Percentiles rank a stretch among this genome's conserved stretches.
Evolutionary conservation across 2,113 vertebrate species (phyloP).

Genomic region (Excalfactoria chinensis): DNA sequence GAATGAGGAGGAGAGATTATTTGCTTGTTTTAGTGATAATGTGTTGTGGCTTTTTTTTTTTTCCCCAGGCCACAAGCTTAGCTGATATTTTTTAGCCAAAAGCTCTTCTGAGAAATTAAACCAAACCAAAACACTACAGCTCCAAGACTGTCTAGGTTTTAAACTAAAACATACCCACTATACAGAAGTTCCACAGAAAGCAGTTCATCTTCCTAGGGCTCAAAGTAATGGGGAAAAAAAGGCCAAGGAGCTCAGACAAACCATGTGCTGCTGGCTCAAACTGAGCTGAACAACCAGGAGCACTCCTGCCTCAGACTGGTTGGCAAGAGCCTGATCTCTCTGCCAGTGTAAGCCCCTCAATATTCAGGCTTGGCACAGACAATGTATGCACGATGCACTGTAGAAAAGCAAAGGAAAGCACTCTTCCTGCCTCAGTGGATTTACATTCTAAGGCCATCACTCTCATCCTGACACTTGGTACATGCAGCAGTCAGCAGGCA

Average conservation of each 20-base stretch:
- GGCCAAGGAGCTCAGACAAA: not conserved
- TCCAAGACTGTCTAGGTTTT: not conserved
- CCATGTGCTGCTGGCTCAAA: accelerated
- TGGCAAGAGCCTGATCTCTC: not conserved
- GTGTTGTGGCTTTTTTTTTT: not conserved
- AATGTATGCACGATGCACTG: not conserved
- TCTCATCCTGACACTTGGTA: not conserved
- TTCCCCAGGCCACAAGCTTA: not conserved
- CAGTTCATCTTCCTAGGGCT: not conserved
- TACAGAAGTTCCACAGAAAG: not conserved
- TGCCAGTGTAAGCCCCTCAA: too few relatives aligned
- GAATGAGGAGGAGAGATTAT: not conserved
- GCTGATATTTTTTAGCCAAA: not conserved
- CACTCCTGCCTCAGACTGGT: not conserved
- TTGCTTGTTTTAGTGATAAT: not conserved
- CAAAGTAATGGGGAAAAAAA: not conserved
- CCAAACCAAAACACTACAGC: not conserved
- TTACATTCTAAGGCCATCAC: slow-evolving; percentile 5
- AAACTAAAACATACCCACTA: not conserved
- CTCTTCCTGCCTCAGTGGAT: not conserved
- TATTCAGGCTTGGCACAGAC: not conserved
- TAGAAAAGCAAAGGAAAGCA: not conserved
- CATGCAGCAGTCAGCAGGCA: not conserved
- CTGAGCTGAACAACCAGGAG: not conserved
- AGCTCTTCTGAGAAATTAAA: not conserved